Conservation (phyloP, 1,140 invertebrate species). For the Patella vulgata region DNA sequence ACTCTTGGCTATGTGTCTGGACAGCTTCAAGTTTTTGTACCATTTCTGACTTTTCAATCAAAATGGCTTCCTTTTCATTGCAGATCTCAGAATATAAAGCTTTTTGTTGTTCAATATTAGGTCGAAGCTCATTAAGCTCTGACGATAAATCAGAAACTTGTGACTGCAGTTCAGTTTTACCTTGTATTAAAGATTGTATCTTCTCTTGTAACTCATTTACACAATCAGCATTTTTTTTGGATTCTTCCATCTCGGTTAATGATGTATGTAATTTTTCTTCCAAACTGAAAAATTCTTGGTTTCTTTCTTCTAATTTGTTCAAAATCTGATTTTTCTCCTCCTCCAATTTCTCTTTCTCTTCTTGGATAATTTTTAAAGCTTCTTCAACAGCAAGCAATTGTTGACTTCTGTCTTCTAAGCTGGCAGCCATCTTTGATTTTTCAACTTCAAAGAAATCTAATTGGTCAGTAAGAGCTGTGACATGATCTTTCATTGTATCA, state of each 20-base stretch:
- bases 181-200: neutral
- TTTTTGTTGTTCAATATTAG: too few relatives aligned
- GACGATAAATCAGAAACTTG: neutral
- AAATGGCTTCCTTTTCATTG: neutral
- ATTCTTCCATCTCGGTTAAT: neutral
- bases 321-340: constrained; percentile 6
- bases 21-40: constrained; percentile 12
- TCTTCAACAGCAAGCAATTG: neutral
- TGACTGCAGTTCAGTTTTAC: neutral
- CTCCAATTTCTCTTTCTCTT: constrained; percentile 2
- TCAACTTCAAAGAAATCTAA: too few relatives aligned
- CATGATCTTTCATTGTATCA: constrained; percentile 11
- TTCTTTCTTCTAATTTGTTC: constrained; percentile 14
- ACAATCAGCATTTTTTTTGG: too few relatives aligned
- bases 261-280: neutral
- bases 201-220: constrained; percentile 12
- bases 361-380: constrained; percentile 2
- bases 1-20: neutral
- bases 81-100: too few relatives aligned
- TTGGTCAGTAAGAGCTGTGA: neutral
- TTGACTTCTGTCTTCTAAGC: too few relatives aligned
- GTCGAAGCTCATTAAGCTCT: neutral
- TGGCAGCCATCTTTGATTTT: too few relatives aligned
- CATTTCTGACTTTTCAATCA: neutral
- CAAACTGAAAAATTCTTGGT: neutral